Evolutionary conservation across 2,888 invertebrate genomes (phyloP).

Genomic region (Sarcophaga subvicina): DNA sequence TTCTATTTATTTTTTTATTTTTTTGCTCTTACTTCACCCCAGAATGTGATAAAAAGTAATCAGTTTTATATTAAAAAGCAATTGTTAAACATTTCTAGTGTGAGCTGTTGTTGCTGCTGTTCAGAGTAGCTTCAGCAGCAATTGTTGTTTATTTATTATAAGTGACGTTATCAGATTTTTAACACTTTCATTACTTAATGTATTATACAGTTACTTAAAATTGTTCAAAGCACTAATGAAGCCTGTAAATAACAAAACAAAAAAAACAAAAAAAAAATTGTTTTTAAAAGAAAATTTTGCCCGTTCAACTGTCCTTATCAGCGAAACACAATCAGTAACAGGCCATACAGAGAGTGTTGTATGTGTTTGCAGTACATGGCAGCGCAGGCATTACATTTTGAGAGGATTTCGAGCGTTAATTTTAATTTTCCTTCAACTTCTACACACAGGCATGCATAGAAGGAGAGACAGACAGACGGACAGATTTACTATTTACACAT

Average conservation of each 20-base stretch:
- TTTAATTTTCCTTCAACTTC: conserved; percentile 58
- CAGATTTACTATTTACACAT: background rate
- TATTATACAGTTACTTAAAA: conserved; percentile 56
- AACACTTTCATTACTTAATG: conserved; percentile 69
- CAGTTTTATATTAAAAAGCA: conserved; percentile 44
- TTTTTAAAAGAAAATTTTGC: conserved; percentile 40
- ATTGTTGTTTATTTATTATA: conserved; percentile 60
- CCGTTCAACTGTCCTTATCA: conserved; percentile 49
- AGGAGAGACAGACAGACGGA: background rate
- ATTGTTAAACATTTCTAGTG: conserved; percentile 35
- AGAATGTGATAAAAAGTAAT: conserved; percentile 34
- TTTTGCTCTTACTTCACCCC: too few relatives aligned
- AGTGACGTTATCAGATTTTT: conserved; percentile 69
- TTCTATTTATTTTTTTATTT: too few relatives aligned
- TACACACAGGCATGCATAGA: background rate
- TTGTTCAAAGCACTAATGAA: conserved; percentile 61
- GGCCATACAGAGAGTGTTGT: background rate
- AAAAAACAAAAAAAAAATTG: conserved; percentile 42
- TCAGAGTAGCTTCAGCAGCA: conserved; percentile 45
- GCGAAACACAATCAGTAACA: conserved; percentile 41
- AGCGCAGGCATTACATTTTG: background rate
- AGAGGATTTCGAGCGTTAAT: conserved; percentile 63
- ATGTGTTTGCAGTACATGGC: conserved; percentile 12
- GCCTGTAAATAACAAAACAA: conserved; percentile 7
- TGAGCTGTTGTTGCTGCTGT: conserved; percentile 18